Conservation (phyloP, 2,113 vertebrate species). For the Crotophaga sulcirostris region DNA sequence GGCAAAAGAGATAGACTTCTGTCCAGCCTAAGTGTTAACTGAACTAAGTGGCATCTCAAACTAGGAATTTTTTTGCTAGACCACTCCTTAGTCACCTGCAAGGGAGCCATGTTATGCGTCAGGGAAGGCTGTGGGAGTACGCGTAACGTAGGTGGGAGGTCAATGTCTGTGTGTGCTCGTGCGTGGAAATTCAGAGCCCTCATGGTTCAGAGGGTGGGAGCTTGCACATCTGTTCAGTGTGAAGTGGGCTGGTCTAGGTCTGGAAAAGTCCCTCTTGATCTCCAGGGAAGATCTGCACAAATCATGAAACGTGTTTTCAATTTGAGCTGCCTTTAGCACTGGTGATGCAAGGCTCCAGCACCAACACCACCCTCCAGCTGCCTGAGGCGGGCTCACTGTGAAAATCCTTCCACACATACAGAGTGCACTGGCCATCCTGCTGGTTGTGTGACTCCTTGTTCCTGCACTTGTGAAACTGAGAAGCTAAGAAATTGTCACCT, state of each 20-base stretch:
- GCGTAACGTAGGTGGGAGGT: background rate
- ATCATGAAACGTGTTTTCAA: background rate
- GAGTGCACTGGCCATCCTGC: background rate
- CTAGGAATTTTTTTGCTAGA: background rate
- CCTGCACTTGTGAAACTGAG: background rate
- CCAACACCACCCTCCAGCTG: background rate
- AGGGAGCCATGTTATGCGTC: background rate
- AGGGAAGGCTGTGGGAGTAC: background rate
- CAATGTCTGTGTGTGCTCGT: background rate
- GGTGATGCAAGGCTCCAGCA: background rate
- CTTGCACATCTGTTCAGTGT: fast-evolving
- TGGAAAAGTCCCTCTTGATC: background rate
- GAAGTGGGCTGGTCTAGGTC: background rate
- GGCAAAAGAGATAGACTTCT: background rate
- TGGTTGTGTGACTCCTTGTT: background rate
- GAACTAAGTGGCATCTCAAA: background rate
- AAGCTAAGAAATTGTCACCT: background rate
- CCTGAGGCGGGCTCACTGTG: background rate
- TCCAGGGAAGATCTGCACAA: background rate
- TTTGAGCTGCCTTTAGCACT: background rate
- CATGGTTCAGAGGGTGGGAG: background rate
- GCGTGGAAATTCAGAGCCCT: background rate
- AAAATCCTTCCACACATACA: background rate
- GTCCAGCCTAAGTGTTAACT: background rate
- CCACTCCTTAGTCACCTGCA: background rate